Conservation (phyloP, 2,888 invertebrate genomes). For the Caenorhabditis afra region DNA sequence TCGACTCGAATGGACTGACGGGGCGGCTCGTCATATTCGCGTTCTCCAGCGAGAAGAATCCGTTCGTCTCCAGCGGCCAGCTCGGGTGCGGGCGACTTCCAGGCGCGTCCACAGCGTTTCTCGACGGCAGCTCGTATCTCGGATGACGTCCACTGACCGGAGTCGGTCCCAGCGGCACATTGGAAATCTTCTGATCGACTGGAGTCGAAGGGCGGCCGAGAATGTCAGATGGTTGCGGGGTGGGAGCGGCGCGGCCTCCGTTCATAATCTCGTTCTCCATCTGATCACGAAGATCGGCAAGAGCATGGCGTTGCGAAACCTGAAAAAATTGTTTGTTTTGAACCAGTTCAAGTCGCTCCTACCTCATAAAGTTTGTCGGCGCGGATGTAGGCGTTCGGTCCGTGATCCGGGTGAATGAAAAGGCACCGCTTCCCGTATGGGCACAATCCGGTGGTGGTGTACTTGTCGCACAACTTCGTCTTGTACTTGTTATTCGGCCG, state of each 20-base stretch:
- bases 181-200: conserved; percentile 35
- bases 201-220: conserved; percentile 40
- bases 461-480: conserved; percentile 80
- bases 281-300: conserved; percentile 64
- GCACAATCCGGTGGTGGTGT: conserved; percentile 80
- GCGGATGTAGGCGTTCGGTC: conserved; percentile 70
- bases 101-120: not conserved
- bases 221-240: conserved; percentile 19
- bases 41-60: conserved; percentile 60
- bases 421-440: conserved; percentile 79
- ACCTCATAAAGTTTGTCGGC: conserved; percentile 71
- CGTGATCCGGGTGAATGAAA: conserved; percentile 78
- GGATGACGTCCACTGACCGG: conserved; percentile 42
- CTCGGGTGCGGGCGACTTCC: conserved; percentile 65
- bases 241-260: conserved; percentile 23
- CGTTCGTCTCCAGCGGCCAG: conserved; percentile 71
- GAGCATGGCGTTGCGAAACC: conserved; percentile 67
- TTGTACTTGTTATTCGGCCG: conserved; percentile 78
- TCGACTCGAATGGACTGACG: conserved; percentile 52
- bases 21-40: conserved; percentile 37
- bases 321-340: conserved; percentile 8
- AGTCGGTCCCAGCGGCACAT: conserved; percentile 34
- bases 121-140: conserved; percentile 27
- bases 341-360: not conserved
- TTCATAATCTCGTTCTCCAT: conserved; percentile 58